Conservation (phyloP, 2,888 invertebrate species). For the Pemphredon lugubris region DNA sequence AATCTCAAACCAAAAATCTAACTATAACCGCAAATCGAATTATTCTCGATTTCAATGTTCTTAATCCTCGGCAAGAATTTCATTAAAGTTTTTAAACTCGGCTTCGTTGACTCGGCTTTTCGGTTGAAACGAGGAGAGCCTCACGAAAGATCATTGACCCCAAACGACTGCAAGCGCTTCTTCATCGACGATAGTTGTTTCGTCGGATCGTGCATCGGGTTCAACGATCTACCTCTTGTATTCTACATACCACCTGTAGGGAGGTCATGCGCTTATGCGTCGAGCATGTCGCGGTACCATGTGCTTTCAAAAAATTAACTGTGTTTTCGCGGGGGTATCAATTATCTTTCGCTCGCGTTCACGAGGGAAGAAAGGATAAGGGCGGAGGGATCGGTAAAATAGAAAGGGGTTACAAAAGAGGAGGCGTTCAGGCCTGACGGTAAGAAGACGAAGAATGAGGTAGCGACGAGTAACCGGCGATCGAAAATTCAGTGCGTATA, state of each 20-base stretch:
- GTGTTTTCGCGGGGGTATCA: slow-evolving; percentile 69
- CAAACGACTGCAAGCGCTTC: slow-evolving; percentile 8
- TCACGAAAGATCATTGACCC: slow-evolving; percentile 27
- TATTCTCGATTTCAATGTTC: no score
- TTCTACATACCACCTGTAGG: slow-evolving; percentile 69
- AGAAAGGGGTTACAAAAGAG: slow-evolving; percentile 1
- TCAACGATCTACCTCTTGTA: slow-evolving; percentile 44
- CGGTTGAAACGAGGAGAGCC: no score
- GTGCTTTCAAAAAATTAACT: slow-evolving; percentile 72
- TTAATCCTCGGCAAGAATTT: no score
- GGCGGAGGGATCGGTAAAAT: slow-evolving; percentile 13
- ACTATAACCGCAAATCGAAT: no score
- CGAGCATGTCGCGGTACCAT: slow-evolving; percentile 70
- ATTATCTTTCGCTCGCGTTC: slow-evolving; percentile 51
- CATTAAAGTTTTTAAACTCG: no score
- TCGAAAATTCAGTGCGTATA: slow-evolving; percentile 50
- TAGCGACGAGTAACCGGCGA: slow-evolving; percentile 29
- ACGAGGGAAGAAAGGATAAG: neutral
- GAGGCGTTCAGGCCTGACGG: neutral
- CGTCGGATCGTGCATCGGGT: slow-evolving; percentile 38
- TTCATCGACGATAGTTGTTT: slow-evolving; percentile 29
- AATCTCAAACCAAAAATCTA: no score
- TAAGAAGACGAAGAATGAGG: neutral
- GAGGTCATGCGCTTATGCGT: slow-evolving; percentile 71
- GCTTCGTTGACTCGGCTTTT: no score